phyloP scores from a whole-genome alignment of 2,888 invertebrate species.

The Camptogramma bilineatum region DNA sequence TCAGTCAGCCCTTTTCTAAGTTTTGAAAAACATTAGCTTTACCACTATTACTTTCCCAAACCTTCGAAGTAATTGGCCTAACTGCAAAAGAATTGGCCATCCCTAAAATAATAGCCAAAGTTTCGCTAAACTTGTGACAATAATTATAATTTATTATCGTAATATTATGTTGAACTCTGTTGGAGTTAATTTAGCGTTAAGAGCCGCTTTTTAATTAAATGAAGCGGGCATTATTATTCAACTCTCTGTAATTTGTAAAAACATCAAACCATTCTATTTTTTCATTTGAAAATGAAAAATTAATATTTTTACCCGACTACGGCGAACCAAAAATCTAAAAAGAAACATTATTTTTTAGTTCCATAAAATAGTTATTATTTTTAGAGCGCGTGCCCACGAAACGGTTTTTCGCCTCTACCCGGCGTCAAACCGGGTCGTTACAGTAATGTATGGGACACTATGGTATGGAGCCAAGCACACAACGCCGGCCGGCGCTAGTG shows the following conservation, averaged over 20 bases:
- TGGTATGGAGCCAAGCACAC: too few relatives aligned
- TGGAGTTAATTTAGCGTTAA: slow-evolving; percentile 40
- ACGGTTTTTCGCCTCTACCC: too few relatives aligned
- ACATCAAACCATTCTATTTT: slow-evolving; percentile 9
- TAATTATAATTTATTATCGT: slow-evolving; percentile 53
- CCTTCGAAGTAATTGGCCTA: slow-evolving; percentile 27
- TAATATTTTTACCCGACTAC: too few relatives aligned
- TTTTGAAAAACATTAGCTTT: slow-evolving; percentile 12
- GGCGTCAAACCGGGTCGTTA: too few relatives aligned
- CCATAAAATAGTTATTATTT: too few relatives aligned
- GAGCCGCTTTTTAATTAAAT: slow-evolving; percentile 29
- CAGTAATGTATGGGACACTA: too few relatives aligned
- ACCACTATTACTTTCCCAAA: slow-evolving; percentile 14
- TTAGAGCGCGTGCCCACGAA: too few relatives aligned
- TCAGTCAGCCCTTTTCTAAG: slow-evolving; percentile 11
- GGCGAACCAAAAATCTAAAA: too few relatives aligned
- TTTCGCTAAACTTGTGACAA: slow-evolving; percentile 49
- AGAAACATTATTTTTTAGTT: too few relatives aligned
- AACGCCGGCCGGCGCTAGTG: too few relatives aligned
- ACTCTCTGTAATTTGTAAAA: slow-evolving; percentile 9
- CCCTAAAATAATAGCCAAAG: slow-evolving; percentile 54
- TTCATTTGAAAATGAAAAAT: not conserved
- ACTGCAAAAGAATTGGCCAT: slow-evolving; percentile 40
- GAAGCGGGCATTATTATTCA: slow-evolving; percentile 14
- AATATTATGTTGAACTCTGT: slow-evolving; percentile 46